Evolutionary conservation across 2,888 invertebrate genomes (phyloP), one percentile per base, ranked within the genome.

Genomic region (Leptinotarsa rubiginosa): DNA sequence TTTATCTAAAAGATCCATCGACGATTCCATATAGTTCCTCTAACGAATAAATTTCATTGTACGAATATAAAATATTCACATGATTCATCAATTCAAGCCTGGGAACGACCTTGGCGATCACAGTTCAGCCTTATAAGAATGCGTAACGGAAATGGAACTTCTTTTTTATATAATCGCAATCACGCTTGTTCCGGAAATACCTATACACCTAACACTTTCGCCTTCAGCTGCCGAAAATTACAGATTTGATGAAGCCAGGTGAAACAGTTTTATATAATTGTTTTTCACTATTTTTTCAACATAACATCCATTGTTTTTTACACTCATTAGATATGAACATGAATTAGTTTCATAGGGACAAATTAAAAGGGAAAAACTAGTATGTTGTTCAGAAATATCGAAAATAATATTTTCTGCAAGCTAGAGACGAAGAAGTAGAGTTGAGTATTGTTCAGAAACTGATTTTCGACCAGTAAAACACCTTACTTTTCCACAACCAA

Each of bases 71-170:
- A 77, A 77, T 75, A 77, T 77, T 69, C 73, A 65, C 56, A 68
- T 77, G 77, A 77, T 41, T 77, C 77, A 77, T 69, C 74, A 69
- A 69, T 68, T 54, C 65, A 64, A 74, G 77, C 78, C 75, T 80
- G 80, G 74, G 79, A 80, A 79, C 73, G 76, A 71, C 80, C 80
- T 80, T 80, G 77, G 73, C 52, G 68, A 77, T 65, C 16, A 52
- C 47, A 72, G 70, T 69, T 75, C 68, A 72, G 77, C 71, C 75
- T 73, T 73, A 70, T 70, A 77, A 78, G 80, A 80, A 80, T 80
- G 78, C 75, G 72, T 72, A 79, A 72, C 79, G 80, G 80, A 80
- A 79, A 78, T 80, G 76, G 77, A 76, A 74, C 75, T 66, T 75
- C 76, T 77, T 77, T 77, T 76, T 75, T 77, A 41, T 67, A 13